Base-by-base conservation (phyloP, 2,113 vertebrate species). In the Perognathus longimembris region DNA sequence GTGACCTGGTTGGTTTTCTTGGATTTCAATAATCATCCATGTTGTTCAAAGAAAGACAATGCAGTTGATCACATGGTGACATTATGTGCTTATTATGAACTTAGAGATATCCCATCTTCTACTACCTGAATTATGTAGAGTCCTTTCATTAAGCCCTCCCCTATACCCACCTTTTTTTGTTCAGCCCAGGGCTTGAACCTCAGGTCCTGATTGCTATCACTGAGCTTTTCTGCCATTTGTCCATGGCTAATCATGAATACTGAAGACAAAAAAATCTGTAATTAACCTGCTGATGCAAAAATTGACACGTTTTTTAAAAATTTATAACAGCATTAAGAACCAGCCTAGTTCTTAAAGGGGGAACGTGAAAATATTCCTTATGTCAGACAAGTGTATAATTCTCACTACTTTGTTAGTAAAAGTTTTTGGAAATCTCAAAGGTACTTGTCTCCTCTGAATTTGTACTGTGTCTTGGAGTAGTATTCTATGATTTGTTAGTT, bases 401-500 rank as follows among this genome's bases (percentile, higher is more conserved):
- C 38, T 85, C 70, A 78, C 74, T 89, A 94, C 57, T 70, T 24
- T 89, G 66, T 69, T 76, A 86, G 78, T 64, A 38, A 84, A 73
- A 89, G 42, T 69, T 15, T 69, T 85, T 80, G 18, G 18, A 82
- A 59, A 80, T 91, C 57, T 32, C 42, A 76, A 45, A 85, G 61
- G 22, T 81, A 59, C 32, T 71, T 86, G 30, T 85, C 34, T 80
- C 38, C 8, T 83, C 36, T 79, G 90, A 94, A 75, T 79, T 86
- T 82, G 54, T 88, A 40, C 74, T 0, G 3, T 9, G 5, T 42
- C 66, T 54, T 90, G 26, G 38, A 61, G 85, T 87, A 69, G 36
- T 30, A 88, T 85, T 40, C 36, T 88, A 88, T 90, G 42, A 82
- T 94, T 90, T 92, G 45, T 92, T 95, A 89, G 88, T 88, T 32